Conservation (phyloP, 2,113 vertebrate species). For the Nycticryphes semicollaris region DNA sequence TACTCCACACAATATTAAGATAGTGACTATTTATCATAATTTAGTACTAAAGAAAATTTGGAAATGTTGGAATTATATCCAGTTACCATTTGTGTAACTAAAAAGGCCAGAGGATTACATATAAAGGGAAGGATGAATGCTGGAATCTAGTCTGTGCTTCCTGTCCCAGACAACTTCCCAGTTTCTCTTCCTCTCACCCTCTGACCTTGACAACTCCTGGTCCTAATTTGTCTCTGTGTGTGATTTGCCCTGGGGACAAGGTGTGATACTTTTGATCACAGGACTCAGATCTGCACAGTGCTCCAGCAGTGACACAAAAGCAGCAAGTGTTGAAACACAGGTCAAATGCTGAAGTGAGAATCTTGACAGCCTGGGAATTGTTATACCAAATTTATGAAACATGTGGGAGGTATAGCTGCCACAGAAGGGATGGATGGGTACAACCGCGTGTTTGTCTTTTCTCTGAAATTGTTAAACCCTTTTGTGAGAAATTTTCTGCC, state of each 20-base stretch:
- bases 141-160: not conserved
- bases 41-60: not conserved
- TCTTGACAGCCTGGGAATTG: not conserved
- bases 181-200: not conserved
- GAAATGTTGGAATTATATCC: not conserved
- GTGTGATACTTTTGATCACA: not conserved
- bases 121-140: not conserved
- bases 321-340: not conserved
- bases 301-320: not conserved
- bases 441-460: not conserved
- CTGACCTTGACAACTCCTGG: rapidly evolving
- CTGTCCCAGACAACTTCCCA: not conserved
- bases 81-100: not conserved
- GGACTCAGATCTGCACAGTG: not conserved
- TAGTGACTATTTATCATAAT: not conserved
- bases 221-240: not conserved
- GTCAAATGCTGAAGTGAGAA: not conserved
- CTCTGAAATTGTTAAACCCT: not conserved
- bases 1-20: not conserved
- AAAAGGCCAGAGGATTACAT: not conserved
- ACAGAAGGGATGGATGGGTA: not conserved
- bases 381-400: not conserved
- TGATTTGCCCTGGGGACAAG: not conserved
- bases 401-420: not conserved
- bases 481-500: not conserved